phyloP scores from a whole-genome alignment of 53 echinoderm and acorn worm species.

The Paracentrotus lividus region DNA sequence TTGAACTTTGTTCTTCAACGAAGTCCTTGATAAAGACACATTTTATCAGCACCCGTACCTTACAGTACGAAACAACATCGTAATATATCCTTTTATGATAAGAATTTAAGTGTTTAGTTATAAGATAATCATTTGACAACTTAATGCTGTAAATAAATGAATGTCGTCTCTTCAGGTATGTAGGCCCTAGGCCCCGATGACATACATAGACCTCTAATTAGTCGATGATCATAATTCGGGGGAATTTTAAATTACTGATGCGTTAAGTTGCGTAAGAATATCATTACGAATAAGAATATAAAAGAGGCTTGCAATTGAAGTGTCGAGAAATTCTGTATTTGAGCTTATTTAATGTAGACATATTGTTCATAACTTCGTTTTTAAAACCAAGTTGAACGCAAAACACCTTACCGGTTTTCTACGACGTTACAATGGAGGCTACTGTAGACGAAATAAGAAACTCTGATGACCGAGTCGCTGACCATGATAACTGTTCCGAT shows the following conservation, averaged over 20 bases:
- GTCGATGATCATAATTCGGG: not conserved
- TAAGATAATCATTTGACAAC: not conserved
- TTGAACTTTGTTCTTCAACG: not conserved
- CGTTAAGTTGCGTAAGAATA: not conserved
- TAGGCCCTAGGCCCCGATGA: too few relatives aligned
- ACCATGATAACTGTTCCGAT: not conserved
- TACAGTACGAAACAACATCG: not conserved
- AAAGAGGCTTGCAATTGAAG: not conserved
- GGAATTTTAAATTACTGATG: not conserved
- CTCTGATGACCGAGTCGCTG: not conserved
- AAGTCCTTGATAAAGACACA: too few relatives aligned
- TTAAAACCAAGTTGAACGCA: too few relatives aligned
- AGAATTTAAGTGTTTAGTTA: not conserved
- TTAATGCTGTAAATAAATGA: too few relatives aligned
- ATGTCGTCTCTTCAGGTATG: too few relatives aligned
- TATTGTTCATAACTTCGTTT: not conserved
- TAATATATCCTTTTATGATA: not conserved
- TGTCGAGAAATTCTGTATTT: not conserved
- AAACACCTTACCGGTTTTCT: not conserved
- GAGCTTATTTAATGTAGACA: not conserved
- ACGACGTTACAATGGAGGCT: not conserved
- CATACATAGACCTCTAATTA: not conserved
- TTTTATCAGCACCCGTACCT: not conserved
- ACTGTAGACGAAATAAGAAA: not conserved
- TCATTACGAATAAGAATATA: not conserved